Evolutionary conservation across 2,888 invertebrate genomes (phyloP).

Genomic region (Oligia fasciuncula): DNA sequence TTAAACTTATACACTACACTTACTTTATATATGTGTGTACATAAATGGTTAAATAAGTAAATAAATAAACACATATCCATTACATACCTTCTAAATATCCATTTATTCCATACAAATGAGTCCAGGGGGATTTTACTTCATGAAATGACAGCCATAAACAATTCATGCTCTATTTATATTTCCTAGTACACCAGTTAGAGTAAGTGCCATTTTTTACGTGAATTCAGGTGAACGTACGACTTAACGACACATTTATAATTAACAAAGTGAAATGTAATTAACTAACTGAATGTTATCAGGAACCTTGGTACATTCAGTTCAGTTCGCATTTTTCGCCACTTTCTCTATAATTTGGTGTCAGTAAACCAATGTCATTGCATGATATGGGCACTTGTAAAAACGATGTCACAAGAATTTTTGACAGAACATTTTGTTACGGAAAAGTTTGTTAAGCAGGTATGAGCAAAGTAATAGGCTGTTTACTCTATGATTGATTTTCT

Average conservation of each 20-base stretch:
- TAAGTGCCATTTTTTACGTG: slow-evolving; percentile 12
- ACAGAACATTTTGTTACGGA: neutral
- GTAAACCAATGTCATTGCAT: slow-evolving; percentile 13
- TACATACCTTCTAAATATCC: neutral
- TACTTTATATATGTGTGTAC: no score
- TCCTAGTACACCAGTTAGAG: neutral
- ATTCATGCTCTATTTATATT: neutral
- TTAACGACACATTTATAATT: slow-evolving; percentile 31
- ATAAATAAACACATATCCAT: no score
- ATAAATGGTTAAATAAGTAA: no score
- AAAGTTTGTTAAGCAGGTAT: neutral
- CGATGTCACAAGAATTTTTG: neutral
- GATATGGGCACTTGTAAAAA: slow-evolving; percentile 1
- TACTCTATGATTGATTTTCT: slow-evolving; percentile 6
- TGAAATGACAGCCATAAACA: neutral
- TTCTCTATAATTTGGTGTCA: slow-evolving; percentile 32
- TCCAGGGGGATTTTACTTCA: neutral
- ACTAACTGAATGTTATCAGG: slow-evolving; percentile 27
- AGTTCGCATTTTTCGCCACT: slow-evolving; percentile 15
- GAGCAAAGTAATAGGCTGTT: neutral
- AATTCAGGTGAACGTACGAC: slow-evolving; percentile 33
- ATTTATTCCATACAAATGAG: neutral
- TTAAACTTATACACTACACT: no score
- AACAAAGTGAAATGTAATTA: slow-evolving; percentile 18
- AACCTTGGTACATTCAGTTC: slow-evolving; percentile 32